These are phyloP conservation scores for Microcebus murinus DNA, from an alignment of 2,113 vertebrate genomes.

Conservation along the genomic window DNA sequence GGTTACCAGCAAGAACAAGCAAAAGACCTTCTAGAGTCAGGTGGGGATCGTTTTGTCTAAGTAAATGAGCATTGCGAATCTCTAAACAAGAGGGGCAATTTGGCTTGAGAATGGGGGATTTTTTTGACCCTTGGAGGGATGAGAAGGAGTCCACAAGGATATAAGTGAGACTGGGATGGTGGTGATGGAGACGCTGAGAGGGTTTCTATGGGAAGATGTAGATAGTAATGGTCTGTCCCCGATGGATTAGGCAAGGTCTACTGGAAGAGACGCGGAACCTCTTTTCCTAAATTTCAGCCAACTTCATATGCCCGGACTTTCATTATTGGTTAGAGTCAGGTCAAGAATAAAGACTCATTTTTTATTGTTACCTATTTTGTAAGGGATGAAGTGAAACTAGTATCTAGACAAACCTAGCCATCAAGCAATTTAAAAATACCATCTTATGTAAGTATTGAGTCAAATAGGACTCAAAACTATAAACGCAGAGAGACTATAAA, in stretches of 20 bases:
- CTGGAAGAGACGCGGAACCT: background rate
- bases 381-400: background rate
- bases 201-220: background rate
- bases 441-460: background rate
- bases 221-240: background rate
- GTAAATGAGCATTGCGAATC: background rate
- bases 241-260: background rate
- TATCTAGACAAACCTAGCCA: background rate
- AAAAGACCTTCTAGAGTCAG: background rate
- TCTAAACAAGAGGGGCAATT: background rate
- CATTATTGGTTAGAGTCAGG: background rate
- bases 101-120: background rate
- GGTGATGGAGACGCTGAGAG: background rate
- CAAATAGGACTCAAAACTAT: background rate
- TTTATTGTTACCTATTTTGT: background rate
- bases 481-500: background rate
- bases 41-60: background rate
- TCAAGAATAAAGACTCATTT: background rate
- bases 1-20: background rate
- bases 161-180: background rate
- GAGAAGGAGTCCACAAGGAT: background rate
- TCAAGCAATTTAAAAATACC: background rate
- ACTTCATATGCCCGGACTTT: background rate
- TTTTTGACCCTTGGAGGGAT: background rate
- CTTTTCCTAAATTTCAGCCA: background rate